Conservation (phyloP, 2,888 invertebrate genomes). For the Megaustenia siamemsis region DNA sequence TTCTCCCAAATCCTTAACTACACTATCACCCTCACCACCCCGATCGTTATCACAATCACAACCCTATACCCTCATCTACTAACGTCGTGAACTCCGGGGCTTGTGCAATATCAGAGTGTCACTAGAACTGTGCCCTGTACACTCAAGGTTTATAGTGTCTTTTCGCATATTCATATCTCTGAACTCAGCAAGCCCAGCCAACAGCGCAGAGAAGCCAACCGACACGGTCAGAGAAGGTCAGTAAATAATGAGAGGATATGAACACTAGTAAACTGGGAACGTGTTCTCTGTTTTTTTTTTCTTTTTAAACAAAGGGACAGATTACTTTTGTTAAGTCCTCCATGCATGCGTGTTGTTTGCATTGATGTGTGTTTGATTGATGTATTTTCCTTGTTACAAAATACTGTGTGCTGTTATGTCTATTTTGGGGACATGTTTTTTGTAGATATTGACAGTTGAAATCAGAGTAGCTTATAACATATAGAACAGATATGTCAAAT, state of each 20-base stretch:
- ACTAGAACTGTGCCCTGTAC: conserved; percentile 52
- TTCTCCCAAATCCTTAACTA: neutral
- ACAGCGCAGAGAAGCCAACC: conserved; percentile 17
- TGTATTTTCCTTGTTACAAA: neutral
- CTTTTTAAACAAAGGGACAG: neutral
- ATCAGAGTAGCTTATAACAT: too few species aligned
- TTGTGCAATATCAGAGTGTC: conserved; percentile 66
- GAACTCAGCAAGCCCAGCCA: conserved; percentile 85
- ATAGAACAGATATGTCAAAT: too few species aligned
- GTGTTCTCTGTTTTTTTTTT: too few species aligned
- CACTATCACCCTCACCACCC: neutral
- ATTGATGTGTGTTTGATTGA: neutral
- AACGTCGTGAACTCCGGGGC: conserved; percentile 62
- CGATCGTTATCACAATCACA: neutral
- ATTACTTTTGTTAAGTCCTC: neutral
- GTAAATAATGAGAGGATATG: neutral
- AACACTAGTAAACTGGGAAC: neutral
- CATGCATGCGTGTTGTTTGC: neutral
- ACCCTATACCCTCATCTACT: conserved; percentile 27
- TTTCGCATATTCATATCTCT: conserved; percentile 88
- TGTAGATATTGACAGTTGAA: too few species aligned
- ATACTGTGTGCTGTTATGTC: neutral
- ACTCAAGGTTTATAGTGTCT: conserved; percentile 83
- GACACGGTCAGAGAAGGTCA: conserved; percentile 44
- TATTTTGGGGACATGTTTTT: neutral